Conservation (phyloP, 2,113 vertebrate genomes). For the Synodontis membranacea region DNA sequence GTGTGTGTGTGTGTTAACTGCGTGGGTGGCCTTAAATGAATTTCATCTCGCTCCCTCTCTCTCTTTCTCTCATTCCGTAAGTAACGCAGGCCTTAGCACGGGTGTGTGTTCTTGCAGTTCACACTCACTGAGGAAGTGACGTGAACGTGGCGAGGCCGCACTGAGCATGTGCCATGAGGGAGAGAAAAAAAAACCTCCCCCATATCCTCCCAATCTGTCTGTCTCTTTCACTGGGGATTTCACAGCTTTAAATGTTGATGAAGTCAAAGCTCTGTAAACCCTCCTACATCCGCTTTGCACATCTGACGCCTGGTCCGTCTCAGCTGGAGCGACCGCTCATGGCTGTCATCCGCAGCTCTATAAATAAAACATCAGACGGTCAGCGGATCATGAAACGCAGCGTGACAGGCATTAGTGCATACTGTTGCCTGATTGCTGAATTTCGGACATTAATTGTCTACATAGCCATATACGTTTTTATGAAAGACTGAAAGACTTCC, state of each 20-base stretch:
- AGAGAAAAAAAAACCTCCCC: background rate
- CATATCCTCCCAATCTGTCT: slow-evolving; percentile 19
- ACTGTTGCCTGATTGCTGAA: background rate
- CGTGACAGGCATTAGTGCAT: background rate
- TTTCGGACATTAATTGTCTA: background rate
- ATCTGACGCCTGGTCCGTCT: slow-evolving; percentile 7
- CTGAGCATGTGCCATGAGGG: background rate
- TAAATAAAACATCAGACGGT: slow-evolving; percentile 23
- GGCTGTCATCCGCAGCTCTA: background rate
- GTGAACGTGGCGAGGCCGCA: background rate
- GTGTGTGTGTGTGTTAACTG: slow-evolving; percentile 31
- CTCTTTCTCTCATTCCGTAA: background rate
- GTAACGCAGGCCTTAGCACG: slow-evolving; percentile 9
- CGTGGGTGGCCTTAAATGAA: slow-evolving; percentile 55
- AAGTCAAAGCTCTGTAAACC: slow-evolving; percentile 3
- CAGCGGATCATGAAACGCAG: background rate
- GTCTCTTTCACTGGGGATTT: background rate
- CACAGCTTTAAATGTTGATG: slow-evolving; percentile 14
- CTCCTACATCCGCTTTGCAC: background rate
- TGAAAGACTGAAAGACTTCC: background rate
- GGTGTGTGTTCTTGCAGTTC: slow-evolving; percentile 18
- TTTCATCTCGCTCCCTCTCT: slow-evolving; percentile 21
- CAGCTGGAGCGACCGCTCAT: slow-evolving; percentile 6
- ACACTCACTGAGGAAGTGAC: slow-evolving; percentile 11
- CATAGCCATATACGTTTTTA: background rate